Base-by-base conservation (phyloP, 1,140 invertebrate species). In the Drosophila azteca region DNA sequence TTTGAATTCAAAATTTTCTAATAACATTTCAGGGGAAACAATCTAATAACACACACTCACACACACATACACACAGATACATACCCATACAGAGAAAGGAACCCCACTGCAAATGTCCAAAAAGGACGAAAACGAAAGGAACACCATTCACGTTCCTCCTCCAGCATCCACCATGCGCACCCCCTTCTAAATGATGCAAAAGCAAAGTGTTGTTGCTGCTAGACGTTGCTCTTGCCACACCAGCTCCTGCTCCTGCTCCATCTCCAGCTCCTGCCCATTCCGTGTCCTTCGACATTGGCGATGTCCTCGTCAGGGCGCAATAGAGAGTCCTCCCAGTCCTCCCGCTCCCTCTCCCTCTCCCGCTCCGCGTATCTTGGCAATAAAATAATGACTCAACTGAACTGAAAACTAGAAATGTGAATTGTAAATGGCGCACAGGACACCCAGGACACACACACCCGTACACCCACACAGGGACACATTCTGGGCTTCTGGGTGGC, bases 371-470 rank as follows among this genome's bases (percentile, higher is more conserved):
- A 79, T 89, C 85, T 89, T 84, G 85, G 80, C 84, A 89, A 89
- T 89, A 88, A 88, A 88, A 88, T 88, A 88, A 88, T 88, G 83
- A 88, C 83, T 88, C 83, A 88, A 88, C 83, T 88, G 83, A 88
- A 88, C 83, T 88, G 83, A 89, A 88, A 88, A 88, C 83, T 88
- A 88, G 84, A 88, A 88, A 88, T 88, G 83, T 88, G 83, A 88
- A 88, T 83, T 88, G 79, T 79, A 88, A 88, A 88, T 88, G 83
- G 84, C 77, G 72, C 65, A 79, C 64, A 89, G 79, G 68, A 87
- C 82, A 77, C 73, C 53, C 60, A 35, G 31, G 31, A 52, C 64
- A 43, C 62, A 43, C 62, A 50, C 50, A 64, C 45, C 17, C 17
- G 24, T 4, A 52, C 59, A 53, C 17, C 17, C 58, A 62, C 60